Base-by-base conservation (phyloP, 2,888 invertebrate genomes). In the Dorcus parallelipipedus region DNA sequence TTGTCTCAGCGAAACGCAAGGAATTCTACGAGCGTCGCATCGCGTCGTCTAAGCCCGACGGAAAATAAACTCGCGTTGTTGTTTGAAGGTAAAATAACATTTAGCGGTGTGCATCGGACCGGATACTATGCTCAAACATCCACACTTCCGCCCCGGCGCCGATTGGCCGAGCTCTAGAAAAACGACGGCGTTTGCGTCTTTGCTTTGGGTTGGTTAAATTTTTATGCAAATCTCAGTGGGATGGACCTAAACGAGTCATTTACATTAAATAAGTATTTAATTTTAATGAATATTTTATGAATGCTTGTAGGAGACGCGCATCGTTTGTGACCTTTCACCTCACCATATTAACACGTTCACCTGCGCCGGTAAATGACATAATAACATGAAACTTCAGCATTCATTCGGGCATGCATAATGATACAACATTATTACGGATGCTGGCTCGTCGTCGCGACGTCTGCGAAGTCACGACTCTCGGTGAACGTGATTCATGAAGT, bases 401-500 rank as follows among this genome's bases (percentile, higher is more conserved):
- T 45, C 45, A 20, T 45, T 10, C 45, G 20, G 10, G 45, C 45
- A 3, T 45, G 45, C 14, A 45, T 45, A 45, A 51, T 39, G 39
- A 23, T 39, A 51, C 51, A 51, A 51, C 33, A 51, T 51, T 51
- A 51, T 51, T 38, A 51, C 51, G 17, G n/a, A 51, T 51, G 39
- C 51, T 8, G 65, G 58, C 59, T 62, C 57, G 57, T 59, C 66
- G 70, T 72, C 72, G 72, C 72, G 71, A 70, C 65, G 14, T n/a
- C 47, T 26, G 60, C 60, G 65, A 61, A 64, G 67, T 72, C 73
- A 73, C 75, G 75, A 74, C 67, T 64, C 65, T 56, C 54, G 62
- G 65, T 65, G 67, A 72, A 72, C 73, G 72, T 74, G 73, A 73
- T 73, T 74, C 73, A 74, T 74, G 67, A 61, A 63, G 54, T 61